Percentiles rank a stretch among this genome's conserved stretches.
phyloP scores from a whole-genome alignment of 2,888 invertebrate species.

The Atethmia centrago region DNA sequence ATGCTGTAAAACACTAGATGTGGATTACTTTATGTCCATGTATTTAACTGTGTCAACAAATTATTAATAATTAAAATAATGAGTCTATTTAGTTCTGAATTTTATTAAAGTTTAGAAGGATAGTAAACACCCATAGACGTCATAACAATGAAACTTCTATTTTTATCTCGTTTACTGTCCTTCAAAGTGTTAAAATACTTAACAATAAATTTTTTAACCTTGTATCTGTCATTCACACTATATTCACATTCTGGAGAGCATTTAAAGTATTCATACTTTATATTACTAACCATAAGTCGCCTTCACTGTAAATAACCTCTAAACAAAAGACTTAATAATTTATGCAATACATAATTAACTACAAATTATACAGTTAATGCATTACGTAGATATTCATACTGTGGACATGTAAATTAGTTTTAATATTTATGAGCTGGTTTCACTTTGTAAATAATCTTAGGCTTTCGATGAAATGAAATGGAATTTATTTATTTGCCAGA shows the following conservation, averaged over 20 bases:
- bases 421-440: conserved; percentile 23
- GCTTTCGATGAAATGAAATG: too few relatives aligned
- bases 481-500: too few relatives aligned
- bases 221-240: conserved; percentile 1
- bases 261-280: conserved; percentile 16
- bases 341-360: conserved; percentile 29
- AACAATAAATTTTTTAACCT: neutral
- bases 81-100: neutral
- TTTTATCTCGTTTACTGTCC: too few relatives aligned
- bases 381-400: conserved; percentile 10
- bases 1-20: too few relatives aligned
- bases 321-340: conserved; percentile 29
- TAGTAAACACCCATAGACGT: too few relatives aligned
- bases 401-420: conserved; percentile 29
- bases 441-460: conserved; percentile 2
- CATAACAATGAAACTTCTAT: too few relatives aligned
- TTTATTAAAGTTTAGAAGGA: too few relatives aligned
- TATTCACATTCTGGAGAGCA: neutral
- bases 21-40: too few relatives aligned
- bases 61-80: neutral
- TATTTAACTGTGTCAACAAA: too few relatives aligned
- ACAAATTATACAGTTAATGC: conserved; percentile 40
- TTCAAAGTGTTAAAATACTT: too few relatives aligned
- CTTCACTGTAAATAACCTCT: conserved; percentile 1
- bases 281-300: neutral